phyloP scores from a whole-genome alignment of 1,140 invertebrate species.

The Halesus radiatus region DNA sequence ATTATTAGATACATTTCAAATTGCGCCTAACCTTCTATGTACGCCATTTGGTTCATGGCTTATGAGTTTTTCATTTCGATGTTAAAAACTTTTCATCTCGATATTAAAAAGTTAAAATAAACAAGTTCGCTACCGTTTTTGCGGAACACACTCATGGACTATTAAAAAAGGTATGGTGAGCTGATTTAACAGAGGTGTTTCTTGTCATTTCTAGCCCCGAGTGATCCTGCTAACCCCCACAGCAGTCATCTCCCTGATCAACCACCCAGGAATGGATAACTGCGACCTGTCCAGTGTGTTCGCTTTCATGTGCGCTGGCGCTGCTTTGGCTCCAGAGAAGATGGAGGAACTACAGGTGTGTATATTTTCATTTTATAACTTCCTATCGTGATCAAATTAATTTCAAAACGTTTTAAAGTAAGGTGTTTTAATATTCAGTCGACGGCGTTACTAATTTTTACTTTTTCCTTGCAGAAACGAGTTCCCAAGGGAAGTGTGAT shows the following conservation, averaged over 20 bases:
- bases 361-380: not conserved
- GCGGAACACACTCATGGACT: no score
- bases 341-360: conserved; percentile 45
- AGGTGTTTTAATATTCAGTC: not conserved
- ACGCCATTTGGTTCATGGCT: no score
- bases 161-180: no score
- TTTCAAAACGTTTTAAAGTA: not conserved
- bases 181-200: no score
- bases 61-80: no score
- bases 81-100: no score
- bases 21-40: no score
- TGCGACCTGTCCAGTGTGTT: conserved; percentile 46
- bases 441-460: not conserved
- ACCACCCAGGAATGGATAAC: conserved; percentile 20
- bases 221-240: conserved; percentile 27
- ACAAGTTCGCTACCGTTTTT: no score
- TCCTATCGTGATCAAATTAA: not conserved
- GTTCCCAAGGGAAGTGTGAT: conserved; percentile 35
- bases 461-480: conserved; percentile 41
- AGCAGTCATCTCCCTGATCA: conserved; percentile 18
- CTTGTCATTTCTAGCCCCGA: conserved; percentile 34
- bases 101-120: no score
- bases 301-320: conserved; percentile 25
- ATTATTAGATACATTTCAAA: no score
- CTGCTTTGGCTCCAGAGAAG: conserved; percentile 14